A percentile compares a stretch with the other conserved stretches of the same genome.
Evolutionary conservation across 2,113 vertebrate species (phyloP).

Genomic region (Delphinapterus leucas): DNA sequence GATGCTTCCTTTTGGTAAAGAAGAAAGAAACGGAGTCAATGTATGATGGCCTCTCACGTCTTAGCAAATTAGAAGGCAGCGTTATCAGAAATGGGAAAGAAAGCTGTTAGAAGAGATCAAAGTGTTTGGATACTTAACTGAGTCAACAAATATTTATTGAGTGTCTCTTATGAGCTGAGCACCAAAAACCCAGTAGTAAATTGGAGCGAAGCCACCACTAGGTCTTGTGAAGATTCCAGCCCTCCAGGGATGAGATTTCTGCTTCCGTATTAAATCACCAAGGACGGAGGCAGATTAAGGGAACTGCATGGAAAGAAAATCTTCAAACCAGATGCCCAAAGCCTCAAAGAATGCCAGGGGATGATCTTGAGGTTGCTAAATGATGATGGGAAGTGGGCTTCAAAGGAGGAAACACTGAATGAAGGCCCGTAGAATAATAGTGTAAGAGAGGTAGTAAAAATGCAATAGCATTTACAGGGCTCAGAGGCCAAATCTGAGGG

Average conservation of each 20-base stretch:
- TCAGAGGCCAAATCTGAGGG: neutral
- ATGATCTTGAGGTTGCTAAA: neutral
- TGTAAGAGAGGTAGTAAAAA: neutral
- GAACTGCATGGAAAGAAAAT: neutral
- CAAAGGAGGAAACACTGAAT: neutral
- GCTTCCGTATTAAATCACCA: neutral
- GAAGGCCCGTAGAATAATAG: neutral
- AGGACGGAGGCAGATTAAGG: neutral
- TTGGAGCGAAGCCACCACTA: neutral
- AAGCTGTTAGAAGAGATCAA: neutral
- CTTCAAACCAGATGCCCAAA: neutral
- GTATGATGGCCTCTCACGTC: neutral
- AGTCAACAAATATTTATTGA: neutral
- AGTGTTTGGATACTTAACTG: neutral
- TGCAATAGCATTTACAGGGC: neutral
- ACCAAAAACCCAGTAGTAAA: neutral
- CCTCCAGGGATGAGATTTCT: neutral
- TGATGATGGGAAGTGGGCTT: neutral
- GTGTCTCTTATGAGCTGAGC: neutral
- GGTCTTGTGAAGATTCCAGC: neutral
- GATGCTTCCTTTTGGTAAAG: neutral
- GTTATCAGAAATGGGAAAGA: neutral
- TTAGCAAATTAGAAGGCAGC: neutral
- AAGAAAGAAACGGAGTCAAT: neutral
- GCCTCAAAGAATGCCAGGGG: neutral